phyloP scores from a whole-genome alignment of 2,888 invertebrate species.

The Callimorpha dominula region DNA sequence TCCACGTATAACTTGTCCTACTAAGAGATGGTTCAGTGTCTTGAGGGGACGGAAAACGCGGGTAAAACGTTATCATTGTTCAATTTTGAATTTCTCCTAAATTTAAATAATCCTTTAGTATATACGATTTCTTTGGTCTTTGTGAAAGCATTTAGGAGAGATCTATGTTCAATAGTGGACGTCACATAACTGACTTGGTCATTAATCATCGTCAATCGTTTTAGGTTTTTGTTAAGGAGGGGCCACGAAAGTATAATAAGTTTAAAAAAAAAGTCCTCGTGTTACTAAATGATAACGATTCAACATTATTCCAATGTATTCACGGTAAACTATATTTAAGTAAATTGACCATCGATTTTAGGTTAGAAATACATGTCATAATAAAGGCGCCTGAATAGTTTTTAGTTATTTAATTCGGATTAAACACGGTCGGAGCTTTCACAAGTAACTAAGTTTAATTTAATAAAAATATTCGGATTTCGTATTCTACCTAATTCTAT shows the following conservation, averaged over 20 bases:
- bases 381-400: background rate
- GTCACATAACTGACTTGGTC: background rate
- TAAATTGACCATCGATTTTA: conserved; percentile 21
- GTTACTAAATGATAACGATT: background rate
- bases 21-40: background rate
- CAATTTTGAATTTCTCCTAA: background rate
- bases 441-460: background rate
- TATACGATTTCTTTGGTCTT: too few species aligned
- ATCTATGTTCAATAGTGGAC: background rate
- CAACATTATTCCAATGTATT: background rate
- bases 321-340: conserved; percentile 12
- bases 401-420: background rate
- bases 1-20: too few species aligned
- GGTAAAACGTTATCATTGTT: background rate
- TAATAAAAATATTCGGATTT: background rate
- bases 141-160: background rate
- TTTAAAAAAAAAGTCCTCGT: background rate
- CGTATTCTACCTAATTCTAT: background rate
- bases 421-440: background rate
- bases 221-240: background rate
- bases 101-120: background rate
- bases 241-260: background rate
- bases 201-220: background rate
- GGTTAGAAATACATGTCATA: conserved; percentile 10
- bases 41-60: background rate